These are phyloP conservation scores for Brachionichthys hirsutus DNA, from an alignment of 2,113 vertebrate species.

Conservation along the genomic window DNA sequence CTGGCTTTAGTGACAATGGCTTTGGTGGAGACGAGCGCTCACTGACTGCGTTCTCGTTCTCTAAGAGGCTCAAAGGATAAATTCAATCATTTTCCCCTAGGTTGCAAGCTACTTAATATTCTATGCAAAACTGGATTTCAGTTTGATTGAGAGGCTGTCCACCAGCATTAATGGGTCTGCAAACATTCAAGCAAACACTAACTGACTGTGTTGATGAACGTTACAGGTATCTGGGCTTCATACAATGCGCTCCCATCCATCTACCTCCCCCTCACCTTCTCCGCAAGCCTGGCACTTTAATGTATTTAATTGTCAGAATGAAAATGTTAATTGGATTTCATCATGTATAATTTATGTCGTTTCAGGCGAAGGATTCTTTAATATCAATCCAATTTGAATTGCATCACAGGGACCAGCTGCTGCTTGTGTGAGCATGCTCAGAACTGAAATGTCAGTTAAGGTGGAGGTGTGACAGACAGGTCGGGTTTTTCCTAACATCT, in stretches of 20 bases:
- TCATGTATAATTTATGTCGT: conserved; percentile 73
- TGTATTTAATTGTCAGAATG: conserved; percentile 71
- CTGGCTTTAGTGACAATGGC: too few relatives aligned
- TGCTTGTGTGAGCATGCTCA: conserved; percentile 58
- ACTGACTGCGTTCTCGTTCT: conserved; percentile 2
- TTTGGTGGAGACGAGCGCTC: too few relatives aligned
- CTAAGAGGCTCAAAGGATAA: conserved; percentile 33
- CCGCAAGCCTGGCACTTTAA: conserved; percentile 56
- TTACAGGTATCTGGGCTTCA: conserved; percentile 52
- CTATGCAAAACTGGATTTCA: conserved; percentile 63
- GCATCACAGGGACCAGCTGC: conserved; percentile 52
- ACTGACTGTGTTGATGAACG: conserved; percentile 31
- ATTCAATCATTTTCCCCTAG: conserved; percentile 27
- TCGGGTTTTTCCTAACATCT: conserved; percentile 47
- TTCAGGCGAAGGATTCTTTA: conserved; percentile 72
- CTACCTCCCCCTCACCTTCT: conserved; percentile 11
- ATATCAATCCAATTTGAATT: conserved; percentile 71
- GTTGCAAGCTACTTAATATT: conserved; percentile 62
- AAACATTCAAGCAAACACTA: conserved; percentile 63
- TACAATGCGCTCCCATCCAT: conserved; percentile 6
- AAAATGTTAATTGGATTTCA: conserved; percentile 79
- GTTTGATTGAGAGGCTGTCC: conserved; percentile 60
- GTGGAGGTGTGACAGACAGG: conserved; percentile 53
- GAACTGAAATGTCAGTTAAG: conserved; percentile 66
- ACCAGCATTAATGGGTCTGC: conserved; percentile 59